These are phyloP conservation scores for Siphlonurus alternatus DNA, from an alignment of 2,888 invertebrate genomes.

Conservation along the genomic window DNA sequence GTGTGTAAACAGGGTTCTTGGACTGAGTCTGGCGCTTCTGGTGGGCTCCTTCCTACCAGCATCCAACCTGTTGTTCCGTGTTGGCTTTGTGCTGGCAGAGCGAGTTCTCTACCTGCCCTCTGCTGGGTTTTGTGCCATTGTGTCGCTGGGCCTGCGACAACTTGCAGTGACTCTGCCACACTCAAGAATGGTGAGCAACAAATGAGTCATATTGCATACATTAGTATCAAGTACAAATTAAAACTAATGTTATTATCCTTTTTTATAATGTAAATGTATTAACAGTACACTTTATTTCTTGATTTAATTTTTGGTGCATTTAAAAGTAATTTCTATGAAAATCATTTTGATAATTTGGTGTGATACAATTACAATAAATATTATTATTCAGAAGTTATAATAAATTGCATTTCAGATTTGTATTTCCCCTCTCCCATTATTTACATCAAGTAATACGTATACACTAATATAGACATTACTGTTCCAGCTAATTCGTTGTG, in stretches of 20 bases:
- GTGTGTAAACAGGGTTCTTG: constrained; percentile 30
- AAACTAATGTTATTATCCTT: not conserved
- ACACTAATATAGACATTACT: constrained; percentile 11
- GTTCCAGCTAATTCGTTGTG: constrained; percentile 21
- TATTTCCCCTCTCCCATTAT: too few species aligned
- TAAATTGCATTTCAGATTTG: too few species aligned
- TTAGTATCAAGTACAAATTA: not conserved
- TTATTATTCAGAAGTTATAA: too few species aligned
- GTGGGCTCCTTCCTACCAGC: constrained; percentile 71
- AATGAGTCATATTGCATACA: not conserved
- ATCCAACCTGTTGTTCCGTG: constrained; percentile 63
- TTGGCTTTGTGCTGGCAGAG: constrained; percentile 84
- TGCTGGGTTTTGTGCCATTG: constrained; percentile 56
- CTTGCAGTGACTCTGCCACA: constrained; percentile 4
- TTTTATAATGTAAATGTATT: not conserved
- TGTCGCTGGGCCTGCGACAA: constrained; percentile 40
- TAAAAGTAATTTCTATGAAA: too few species aligned
- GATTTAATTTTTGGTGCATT: too few species aligned
- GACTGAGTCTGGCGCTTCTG: constrained; percentile 41
- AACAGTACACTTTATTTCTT: not conserved
- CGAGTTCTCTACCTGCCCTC: constrained; percentile 69
- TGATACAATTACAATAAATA: too few species aligned
- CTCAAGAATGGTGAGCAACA: constrained; percentile 3
- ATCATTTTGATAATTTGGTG: too few species aligned
- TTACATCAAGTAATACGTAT: too few species aligned